A percentile compares a stretch with the other conserved stretches of the same genome.
Evolutionary conservation across 2,888 invertebrate genomes (phyloP).

Genomic region (Physocephala rufipes): DNA sequence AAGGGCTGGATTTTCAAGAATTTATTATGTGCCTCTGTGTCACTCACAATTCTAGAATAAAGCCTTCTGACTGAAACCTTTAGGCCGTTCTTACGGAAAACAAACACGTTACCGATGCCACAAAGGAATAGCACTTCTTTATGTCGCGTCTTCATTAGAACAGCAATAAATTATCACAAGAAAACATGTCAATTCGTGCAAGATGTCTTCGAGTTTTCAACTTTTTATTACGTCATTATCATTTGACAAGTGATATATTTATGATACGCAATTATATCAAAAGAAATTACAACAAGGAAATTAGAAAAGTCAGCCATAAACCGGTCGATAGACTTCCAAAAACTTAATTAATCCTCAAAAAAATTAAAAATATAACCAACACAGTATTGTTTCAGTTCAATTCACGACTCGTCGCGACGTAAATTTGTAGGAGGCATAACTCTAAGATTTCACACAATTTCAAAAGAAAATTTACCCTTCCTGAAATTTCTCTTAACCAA

Average conservation of each 20-base stretch:
- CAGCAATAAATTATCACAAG: constrained; percentile 30
- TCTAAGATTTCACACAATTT: background rate
- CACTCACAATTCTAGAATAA: no score
- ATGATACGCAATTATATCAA: background rate
- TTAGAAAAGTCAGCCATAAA: no score
- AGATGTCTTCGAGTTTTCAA: no score
- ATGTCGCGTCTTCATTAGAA: background rate
- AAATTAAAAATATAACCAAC: background rate
- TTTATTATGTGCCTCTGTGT: no score
- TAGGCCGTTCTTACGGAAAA: no score
- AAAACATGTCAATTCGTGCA: constrained; percentile 12
- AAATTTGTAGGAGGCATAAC: background rate
- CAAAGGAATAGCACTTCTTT: constrained; percentile 6
- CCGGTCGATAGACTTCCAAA: no score
- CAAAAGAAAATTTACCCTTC: background rate
- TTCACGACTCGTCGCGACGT: background rate
- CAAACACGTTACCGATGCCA: no score
- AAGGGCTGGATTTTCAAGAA: no score
- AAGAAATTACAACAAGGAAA: background rate
- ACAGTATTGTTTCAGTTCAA: no score
- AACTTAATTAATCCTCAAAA: no score
- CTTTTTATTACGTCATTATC: constrained; percentile 9
- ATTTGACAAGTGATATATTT: background rate
- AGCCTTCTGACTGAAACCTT: no score
- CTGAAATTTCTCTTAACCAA: constrained; percentile 37